Evolutionary conservation across 2,113 vertebrate genomes (phyloP).

Genomic region (Chloropsis hardwickii): DNA sequence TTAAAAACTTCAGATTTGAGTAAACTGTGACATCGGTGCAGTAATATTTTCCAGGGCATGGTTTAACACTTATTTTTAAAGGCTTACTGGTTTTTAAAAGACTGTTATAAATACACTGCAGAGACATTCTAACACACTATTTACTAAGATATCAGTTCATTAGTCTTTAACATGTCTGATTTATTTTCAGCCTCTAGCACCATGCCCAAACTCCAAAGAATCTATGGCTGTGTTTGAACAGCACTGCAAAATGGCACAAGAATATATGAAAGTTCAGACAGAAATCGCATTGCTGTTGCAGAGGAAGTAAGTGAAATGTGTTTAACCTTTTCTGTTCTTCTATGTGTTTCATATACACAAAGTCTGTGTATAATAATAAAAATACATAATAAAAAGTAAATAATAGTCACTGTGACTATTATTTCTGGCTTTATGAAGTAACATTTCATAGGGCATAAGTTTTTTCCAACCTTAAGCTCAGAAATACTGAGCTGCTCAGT

Average conservation of each 20-base stretch:
- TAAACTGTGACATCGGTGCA: constrained; percentile 13
- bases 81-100: constrained; percentile 47
- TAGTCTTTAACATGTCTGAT: constrained; percentile 62
- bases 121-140: constrained; percentile 47
- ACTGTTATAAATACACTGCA: constrained; percentile 63
- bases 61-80: constrained; percentile 71
- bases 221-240: constrained; percentile 99
- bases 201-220: constrained; percentile 99
- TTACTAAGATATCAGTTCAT: constrained; percentile 60
- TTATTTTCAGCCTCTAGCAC: constrained; percentile 91
- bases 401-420: background rate
- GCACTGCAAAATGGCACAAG: constrained; percentile 99
- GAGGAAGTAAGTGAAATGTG: constrained; percentile 86
- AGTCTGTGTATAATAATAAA: background rate
- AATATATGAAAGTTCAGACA: constrained; percentile 99
- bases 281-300: constrained; percentile 97
- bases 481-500: background rate
- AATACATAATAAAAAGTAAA: background rate
- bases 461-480: background rate
- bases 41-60: constrained; percentile 39
- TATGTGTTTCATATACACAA: background rate
- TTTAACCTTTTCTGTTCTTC: background rate
- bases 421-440: background rate
- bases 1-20: constrained; percentile 55
- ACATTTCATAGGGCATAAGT: background rate